phyloP scores from a whole-genome alignment of 2,113 vertebrate species.

The Nesoenas mayeri region DNA sequence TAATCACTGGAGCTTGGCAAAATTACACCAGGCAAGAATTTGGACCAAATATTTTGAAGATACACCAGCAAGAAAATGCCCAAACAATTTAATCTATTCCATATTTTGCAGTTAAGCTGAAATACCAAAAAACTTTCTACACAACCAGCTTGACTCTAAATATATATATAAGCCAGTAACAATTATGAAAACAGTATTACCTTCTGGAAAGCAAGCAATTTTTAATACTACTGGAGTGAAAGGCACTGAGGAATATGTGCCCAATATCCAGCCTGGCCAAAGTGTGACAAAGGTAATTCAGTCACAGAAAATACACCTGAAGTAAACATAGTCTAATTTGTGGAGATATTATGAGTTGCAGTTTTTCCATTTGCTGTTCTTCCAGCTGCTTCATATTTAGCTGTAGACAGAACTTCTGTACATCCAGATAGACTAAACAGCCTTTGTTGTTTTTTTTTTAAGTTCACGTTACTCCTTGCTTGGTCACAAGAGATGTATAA shows the following conservation, averaged over 20 bases:
- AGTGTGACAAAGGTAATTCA: not conserved
- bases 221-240: not conserved
- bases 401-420: not conserved
- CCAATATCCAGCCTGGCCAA: not conserved
- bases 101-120: not conserved
- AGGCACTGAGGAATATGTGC: not conserved
- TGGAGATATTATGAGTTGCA: not conserved
- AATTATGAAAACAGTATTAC: not conserved
- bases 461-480: not conserved
- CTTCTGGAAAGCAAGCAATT: not conserved
- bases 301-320: not conserved
- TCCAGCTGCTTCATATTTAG: not conserved
- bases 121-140: not conserved
- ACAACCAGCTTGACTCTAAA: not conserved
- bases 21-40: not conserved
- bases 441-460: not conserved
- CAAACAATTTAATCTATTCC: not conserved
- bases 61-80: not conserved
- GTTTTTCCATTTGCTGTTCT: not conserved
- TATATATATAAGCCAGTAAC: not conserved
- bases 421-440: not conserved
- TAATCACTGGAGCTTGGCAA: not conserved
- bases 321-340: not conserved
- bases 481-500: not conserved
- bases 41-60: not conserved